A percentile compares a stretch with the other conserved stretches of the same genome.
Conservation (phyloP, 2,888 invertebrate species). For the Acanthococcus lagerstroemiae region DNA sequence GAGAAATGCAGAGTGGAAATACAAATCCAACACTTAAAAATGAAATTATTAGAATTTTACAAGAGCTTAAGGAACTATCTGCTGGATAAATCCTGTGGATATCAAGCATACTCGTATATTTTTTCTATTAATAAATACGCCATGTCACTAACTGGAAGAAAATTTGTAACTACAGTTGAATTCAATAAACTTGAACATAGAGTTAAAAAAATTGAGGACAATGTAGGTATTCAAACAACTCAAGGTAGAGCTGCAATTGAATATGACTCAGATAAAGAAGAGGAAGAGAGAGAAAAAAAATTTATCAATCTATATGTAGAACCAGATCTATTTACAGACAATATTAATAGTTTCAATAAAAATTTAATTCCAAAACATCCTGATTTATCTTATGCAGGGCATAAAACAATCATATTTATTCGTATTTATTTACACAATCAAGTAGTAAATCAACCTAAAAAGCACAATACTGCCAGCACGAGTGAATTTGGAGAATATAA, state of each 20-base stretch:
- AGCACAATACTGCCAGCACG: background rate
- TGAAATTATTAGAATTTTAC: conserved; percentile 7
- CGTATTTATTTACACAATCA: conserved; percentile 6
- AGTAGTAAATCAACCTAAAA: background rate
- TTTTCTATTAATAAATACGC: conserved; percentile 2
- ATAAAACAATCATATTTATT: conserved; percentile 4
- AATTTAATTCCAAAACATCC: conserved; percentile 10
- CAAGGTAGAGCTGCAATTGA: conserved; percentile 4
- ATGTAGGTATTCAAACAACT: conserved; percentile 1
- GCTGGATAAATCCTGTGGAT: background rate
- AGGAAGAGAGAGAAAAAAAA: conserved; percentile 14
- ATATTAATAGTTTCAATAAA: background rate
- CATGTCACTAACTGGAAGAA: background rate
- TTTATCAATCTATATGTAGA: conserved; percentile 7
- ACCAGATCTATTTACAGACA: conserved; percentile 1
- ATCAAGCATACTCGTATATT: background rate
- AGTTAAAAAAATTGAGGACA: conserved; percentile 9
- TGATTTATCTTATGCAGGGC: conserved; percentile 1
- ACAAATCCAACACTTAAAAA: conserved; percentile 1
- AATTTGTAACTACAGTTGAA: background rate
- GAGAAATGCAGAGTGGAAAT: conserved; percentile 4
- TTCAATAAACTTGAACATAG: conserved; percentile 11
- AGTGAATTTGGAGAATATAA: background rate
- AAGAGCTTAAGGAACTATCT: conserved; percentile 9
- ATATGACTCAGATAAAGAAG: background rate